A percentile compares a stretch with the other conserved stretches of the same genome.
Conservation (phyloP, 2,113 vertebrate genomes). For the Jaculus jaculus region DNA sequence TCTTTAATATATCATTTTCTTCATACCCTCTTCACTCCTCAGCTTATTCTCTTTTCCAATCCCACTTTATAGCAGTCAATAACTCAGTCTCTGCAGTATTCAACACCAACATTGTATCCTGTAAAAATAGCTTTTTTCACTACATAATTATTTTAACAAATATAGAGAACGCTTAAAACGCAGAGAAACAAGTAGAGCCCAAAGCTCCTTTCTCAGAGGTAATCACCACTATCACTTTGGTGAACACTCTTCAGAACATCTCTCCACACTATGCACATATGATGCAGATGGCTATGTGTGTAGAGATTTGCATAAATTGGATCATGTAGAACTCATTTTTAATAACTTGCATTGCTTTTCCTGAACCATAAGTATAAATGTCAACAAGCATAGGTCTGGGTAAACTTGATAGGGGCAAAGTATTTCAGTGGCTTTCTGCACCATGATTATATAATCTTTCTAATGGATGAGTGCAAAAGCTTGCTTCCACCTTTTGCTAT, state of each 20-base stretch:
- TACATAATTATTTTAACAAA: conserved; percentile 51
- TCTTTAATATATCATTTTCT: conserved; percentile 40
- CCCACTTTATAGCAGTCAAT: conserved; percentile 7
- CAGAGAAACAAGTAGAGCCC: conserved; percentile 48
- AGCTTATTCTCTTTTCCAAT: conserved; percentile 20
- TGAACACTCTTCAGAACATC: conserved; percentile 32
- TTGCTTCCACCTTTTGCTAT: neutral
- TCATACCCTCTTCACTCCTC: conserved; percentile 24
- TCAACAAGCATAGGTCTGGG: conserved; percentile 28
- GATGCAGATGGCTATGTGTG: conserved; percentile 65
- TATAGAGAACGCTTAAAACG: conserved; percentile 64
- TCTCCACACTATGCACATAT: conserved; percentile 30
- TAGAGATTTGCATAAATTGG: conserved; percentile 68
- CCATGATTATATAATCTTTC: neutral
- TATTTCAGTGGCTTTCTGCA: neutral
- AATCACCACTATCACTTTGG: conserved; percentile 51
- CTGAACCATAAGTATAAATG: conserved; percentile 44
- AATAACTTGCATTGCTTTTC: conserved; percentile 53
- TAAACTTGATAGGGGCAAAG: neutral
- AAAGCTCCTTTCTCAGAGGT: conserved; percentile 52
- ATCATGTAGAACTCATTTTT: conserved; percentile 45
- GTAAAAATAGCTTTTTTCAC: conserved; percentile 43
- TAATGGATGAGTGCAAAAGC: neutral
- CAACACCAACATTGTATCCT: conserved; percentile 35
- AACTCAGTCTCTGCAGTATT: conserved; percentile 16